A percentile compares a stretch with the other conserved stretches of the same genome.
Evolutionary conservation across 2,113 vertebrate genomes (phyloP).

Genomic region (Phoenicopterus ruber): DNA sequence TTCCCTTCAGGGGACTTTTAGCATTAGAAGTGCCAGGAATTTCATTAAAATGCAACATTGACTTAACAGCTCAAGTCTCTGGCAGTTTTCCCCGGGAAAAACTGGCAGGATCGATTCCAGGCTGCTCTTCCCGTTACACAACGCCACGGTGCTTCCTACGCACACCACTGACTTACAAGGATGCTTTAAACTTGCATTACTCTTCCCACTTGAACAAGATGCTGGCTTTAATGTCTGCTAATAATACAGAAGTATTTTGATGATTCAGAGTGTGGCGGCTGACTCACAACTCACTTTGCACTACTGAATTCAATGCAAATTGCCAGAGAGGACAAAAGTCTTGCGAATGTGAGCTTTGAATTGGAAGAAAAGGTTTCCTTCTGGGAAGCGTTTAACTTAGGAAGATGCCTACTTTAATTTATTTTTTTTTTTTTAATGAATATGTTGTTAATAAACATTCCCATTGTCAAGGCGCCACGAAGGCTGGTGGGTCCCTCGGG

Average conservation of each 20-base stretch:
- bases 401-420: neutral
- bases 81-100: neutral
- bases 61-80: constrained; percentile 34
- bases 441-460: neutral
- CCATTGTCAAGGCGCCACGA: neutral
- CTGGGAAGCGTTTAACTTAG: neutral
- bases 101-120: constrained; percentile 7
- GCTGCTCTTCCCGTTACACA: neutral
- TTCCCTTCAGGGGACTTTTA: constrained; percentile 50
- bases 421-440: neutral
- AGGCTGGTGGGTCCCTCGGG: neutral
- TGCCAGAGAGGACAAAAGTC: neutral
- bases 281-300: neutral
- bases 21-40: constrained; percentile 32
- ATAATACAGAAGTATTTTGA: neutral
- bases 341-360: neutral
- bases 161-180: neutral
- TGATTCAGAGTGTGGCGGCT: neutral
- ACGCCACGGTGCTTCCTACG: neutral
- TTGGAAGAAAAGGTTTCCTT: neutral
- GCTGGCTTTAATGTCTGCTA: neutral
- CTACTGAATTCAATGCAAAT: neutral
- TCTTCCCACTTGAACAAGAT: neutral
- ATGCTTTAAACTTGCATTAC: neutral
- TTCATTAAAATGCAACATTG: constrained; percentile 42